A percentile compares a stretch with the other conserved stretches of the same genome.
Evolutionary conservation across 2,888 invertebrate genomes (phyloP).

Genomic region (Adelphocoris suturalis): DNA sequence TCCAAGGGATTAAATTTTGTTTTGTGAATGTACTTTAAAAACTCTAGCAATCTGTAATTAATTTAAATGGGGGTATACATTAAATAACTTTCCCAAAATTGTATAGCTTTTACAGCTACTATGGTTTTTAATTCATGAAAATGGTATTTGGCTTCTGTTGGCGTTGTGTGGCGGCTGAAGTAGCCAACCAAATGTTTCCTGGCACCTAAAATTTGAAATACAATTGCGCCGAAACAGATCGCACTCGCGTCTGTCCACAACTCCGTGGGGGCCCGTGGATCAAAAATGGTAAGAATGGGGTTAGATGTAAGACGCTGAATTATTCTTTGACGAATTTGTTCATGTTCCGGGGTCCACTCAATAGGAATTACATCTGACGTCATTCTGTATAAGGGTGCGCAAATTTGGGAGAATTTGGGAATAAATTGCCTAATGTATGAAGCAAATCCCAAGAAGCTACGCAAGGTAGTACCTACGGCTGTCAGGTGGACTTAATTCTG

Average conservation of each 20-base stretch:
- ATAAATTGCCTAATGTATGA: background rate
- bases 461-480: background rate
- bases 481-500: background rate
- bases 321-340: slow-evolving; percentile 14
- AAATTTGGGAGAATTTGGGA: background rate
- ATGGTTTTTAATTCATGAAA: too few relatives aligned
- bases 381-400: background rate
- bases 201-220: too few relatives aligned
- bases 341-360: slow-evolving; percentile 5
- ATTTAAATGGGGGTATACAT: too few relatives aligned
- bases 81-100: too few relatives aligned
- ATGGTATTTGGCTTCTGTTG: too few relatives aligned
- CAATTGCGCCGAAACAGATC: too few relatives aligned
- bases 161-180: too few relatives aligned
- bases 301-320: background rate
- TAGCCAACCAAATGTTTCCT: too few relatives aligned
- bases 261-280: background rate
- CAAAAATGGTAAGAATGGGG: slow-evolving; percentile 25
- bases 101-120: too few relatives aligned
- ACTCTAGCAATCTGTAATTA: too few relatives aligned
- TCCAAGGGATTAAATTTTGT: too few relatives aligned
- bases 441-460: background rate
- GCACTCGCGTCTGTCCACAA: background rate
- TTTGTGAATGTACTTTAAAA: too few relatives aligned
- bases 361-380: background rate